Base-by-base conservation (phyloP, 2,888 invertebrate species). In the Stenodema calcarata region DNA sequence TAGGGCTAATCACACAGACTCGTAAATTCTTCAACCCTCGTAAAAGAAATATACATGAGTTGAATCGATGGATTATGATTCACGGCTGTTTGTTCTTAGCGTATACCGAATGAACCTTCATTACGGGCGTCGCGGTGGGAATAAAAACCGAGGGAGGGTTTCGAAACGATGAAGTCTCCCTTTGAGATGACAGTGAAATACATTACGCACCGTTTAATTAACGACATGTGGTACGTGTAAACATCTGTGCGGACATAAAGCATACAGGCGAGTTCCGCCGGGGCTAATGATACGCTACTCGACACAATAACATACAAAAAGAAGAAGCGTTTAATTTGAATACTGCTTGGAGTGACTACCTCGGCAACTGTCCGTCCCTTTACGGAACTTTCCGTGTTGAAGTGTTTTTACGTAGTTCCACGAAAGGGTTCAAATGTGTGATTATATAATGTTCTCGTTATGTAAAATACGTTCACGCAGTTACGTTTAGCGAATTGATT, bases 181-280 rank as follows among this genome's bases (percentile, higher is more conserved):
- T 73, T 35, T 1, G 84, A 27, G 73, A 84, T 84, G 84, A 84
- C 84, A 84, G 84, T 84, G 73, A 84, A 84, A 84, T 84, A 84
- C 84, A 84, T 84, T 84, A 44, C 84, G 75, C 42, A 84, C 84
- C 84, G 70, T 84, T 84, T 73, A 84, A 84, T 84, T 84, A 84
- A 84, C 82, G 82, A 84, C 84, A 84, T 84, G 73, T 84, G 84
- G 70, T 62, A n/a, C 70, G 44, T 84, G 84, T 84, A 84, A 84
- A 84, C 84, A 84, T 84, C 84, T 84, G 84, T 84, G 84, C 41
- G 23, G 84, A 84, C 84, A 84, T 84, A 84, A 84, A 84, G 73
- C 73, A 82, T 84, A 84, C 75, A 84, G 23, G 16, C 84, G 70
- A 69, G 35, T 47, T 82, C 69, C 82, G 41, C 23, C 23, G n/a